Percentiles rank a stretch among this genome's conserved stretches.
Evolutionary conservation across 1,140 invertebrate species (phyloP).

Genomic region (Heliconius hermathena): DNA sequence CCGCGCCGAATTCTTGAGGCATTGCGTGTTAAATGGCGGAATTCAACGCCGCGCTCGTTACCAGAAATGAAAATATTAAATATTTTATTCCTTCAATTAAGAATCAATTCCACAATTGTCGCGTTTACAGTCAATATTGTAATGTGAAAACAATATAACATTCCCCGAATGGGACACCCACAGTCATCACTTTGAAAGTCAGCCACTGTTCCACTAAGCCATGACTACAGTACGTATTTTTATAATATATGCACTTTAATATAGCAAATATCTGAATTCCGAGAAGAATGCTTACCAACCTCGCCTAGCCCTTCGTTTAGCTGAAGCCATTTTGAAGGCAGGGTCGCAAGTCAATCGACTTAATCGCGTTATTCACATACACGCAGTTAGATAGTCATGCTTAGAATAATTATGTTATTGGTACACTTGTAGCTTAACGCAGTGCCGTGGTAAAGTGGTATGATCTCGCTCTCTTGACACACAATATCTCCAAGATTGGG

Average conservation of each 20-base stretch:
- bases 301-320: neutral
- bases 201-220: no score
- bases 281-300: neutral
- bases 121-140: no score
- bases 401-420: neutral
- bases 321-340: conserved; percentile 6
- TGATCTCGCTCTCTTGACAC: accelerated
- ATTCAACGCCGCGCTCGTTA: no score
- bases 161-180: no score
- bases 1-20: no score
- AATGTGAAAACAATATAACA: no score
- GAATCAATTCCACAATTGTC: no score
- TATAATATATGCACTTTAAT: neutral
- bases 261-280: neutral
- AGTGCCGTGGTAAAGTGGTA: no score
- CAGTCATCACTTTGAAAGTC: no score
- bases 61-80: neutral
- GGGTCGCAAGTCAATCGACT: conserved; percentile 10
- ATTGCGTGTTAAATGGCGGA: no score
- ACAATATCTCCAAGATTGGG: no score
- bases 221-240: no score
- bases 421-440: neutral
- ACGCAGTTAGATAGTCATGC: neutral
- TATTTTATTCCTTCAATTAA: neutral
- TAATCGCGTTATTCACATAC: conserved; percentile 6